A percentile compares a stretch with the other conserved stretches of the same genome.
These are phyloP conservation scores for Leptopterna dolabrata DNA, from an alignment of 2,888 invertebrate genomes.

Conservation along the genomic window DNA sequence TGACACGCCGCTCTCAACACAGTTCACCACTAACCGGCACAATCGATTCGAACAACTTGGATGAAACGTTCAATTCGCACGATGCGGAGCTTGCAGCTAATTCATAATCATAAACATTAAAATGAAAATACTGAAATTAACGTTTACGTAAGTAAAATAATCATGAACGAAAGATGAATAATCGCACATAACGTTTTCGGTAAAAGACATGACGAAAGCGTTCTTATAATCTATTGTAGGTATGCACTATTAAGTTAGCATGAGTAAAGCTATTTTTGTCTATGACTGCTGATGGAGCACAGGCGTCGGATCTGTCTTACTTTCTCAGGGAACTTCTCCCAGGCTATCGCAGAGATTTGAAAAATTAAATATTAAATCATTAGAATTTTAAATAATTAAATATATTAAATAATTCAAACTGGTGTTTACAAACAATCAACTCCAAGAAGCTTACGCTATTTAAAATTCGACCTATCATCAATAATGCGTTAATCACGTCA, in stretches of 20 bases:
- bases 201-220: constrained; percentile 3
- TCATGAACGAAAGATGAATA: not conserved
- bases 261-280: constrained; percentile 7
- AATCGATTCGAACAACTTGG: too few relatives aligned
- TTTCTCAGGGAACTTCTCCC: too few relatives aligned
- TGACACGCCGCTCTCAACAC: not conserved
- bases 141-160: not conserved
- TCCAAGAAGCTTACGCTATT: too few relatives aligned
- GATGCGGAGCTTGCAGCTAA: not conserved
- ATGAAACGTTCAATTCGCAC: too few relatives aligned
- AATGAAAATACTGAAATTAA: not conserved
- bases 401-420: too few relatives aligned
- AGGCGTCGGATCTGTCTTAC: not conserved
- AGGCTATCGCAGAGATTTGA: too few relatives aligned
- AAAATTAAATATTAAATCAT: too few relatives aligned
- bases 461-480: too few relatives aligned
- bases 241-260: not conserved
- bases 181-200: not conserved
- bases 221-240: not conserved
- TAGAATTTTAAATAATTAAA: too few relatives aligned
- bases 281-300: not conserved
- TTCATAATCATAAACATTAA: not conserved
- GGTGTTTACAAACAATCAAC: too few relatives aligned
- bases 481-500: too few relatives aligned
- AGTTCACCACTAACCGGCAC: too few relatives aligned